Base-by-base conservation (phyloP, 2,113 vertebrate species). In the Eptatretus burgeri region DNA sequence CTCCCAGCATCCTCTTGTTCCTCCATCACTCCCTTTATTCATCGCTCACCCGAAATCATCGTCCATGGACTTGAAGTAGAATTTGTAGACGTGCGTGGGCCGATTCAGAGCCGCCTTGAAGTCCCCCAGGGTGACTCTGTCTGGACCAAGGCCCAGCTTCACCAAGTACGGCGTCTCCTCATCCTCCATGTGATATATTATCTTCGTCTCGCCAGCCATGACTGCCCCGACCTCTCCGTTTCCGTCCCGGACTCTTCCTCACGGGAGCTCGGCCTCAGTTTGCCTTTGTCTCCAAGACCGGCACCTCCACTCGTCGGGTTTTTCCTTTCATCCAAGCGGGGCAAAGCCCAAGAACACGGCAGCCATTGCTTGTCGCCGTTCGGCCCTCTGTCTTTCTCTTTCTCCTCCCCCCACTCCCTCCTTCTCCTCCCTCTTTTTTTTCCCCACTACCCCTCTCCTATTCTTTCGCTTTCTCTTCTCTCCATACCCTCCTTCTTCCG, bases 41-140 rank as follows among this genome's bases (percentile, higher is more conserved):
- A 20, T 10, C 67, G 75, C 85, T 82, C 67, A 94, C 87, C 87
- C 85, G 71, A 94, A 94, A 79, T 94, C 88, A 79, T 89, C 85
- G 74, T 94, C 87, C 87, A 94, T 94, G 64, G 87, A 94, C 77
- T 94, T 94, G 77, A 94, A 94, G 79, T 89, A 94, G 78, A 94
- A 94, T 80, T 94, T 94, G 79, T 89, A 94, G 81, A 78, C 80
- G 67, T 82, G 81, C 74, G 80, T 78, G 9, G 87, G 84, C 64
- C 87, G 81, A 70, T 83, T 87, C 75, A 94, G 87, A 74, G 93
- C 87, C 82, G 81, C 82, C 79, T 94, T 94, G 74, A 94, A 93
- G 78, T 94, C 86, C 51, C 82, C 82, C 75, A 94, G 74, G 64
- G 87, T 93, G 77, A 91, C 87, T 79, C 80, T 83, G 64, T 93